A percentile compares a stretch with the other conserved stretches of the same genome.
Conservation (phyloP, 2,888 invertebrate species). For the Agrypnus murinus region DNA sequence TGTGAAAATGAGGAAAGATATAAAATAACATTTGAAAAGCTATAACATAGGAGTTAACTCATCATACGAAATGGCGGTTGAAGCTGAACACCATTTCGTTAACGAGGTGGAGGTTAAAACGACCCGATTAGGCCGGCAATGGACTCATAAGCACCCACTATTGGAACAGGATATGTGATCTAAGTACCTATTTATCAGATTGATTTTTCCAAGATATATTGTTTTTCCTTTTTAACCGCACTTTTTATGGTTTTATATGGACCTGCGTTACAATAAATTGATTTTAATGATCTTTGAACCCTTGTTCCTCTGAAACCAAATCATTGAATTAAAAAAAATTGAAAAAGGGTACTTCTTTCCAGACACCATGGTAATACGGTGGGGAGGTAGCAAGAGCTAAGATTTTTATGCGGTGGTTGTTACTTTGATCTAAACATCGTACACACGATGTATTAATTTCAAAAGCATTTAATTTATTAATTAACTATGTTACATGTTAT, state of each 20-base stretch:
- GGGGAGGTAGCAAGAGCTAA: too few species aligned
- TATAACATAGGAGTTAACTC: constrained; percentile 53
- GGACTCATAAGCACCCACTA: constrained; percentile 53
- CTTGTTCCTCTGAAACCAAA: not conserved
- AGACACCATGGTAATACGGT: too few species aligned
- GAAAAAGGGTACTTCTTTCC: too few species aligned
- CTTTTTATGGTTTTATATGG: constrained; percentile 6
- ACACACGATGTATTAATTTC: too few species aligned
- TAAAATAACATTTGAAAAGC: constrained; percentile 52
- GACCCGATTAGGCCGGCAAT: constrained; percentile 54
- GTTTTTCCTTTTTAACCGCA: constrained; percentile 15
- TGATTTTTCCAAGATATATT: constrained; percentile 47
- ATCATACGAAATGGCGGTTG: constrained; percentile 45
- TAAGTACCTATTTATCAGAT: constrained; percentile 50
- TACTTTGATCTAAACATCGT: too few species aligned
- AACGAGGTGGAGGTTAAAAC: constrained; percentile 54
- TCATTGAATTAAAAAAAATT: not conserved
- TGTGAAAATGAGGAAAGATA: constrained; percentile 35
- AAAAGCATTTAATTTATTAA: too few species aligned
- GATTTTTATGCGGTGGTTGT: too few species aligned
- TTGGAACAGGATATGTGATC: constrained; percentile 48
- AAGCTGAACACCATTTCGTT: constrained; percentile 51
- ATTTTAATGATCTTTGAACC: not conserved
- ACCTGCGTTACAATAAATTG: constrained; percentile 1
- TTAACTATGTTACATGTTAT: too few species aligned